Base-by-base conservation (phyloP, 2,888 invertebrate genomes). In the Oscheius onirici region DNA sequence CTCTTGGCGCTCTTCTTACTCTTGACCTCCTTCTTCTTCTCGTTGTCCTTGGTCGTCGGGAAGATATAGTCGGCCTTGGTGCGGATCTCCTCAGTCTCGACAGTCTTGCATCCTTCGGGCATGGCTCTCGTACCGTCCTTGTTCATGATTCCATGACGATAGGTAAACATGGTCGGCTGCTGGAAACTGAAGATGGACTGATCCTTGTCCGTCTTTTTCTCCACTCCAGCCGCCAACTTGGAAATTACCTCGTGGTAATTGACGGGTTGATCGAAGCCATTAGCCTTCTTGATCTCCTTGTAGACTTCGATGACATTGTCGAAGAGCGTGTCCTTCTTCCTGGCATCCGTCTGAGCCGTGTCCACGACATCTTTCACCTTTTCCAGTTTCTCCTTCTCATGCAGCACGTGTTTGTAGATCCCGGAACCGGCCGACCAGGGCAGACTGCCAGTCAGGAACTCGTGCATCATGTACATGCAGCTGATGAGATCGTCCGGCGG, bases 401-500 rank as follows among this genome's bases (percentile, higher is more conserved):
- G 15, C 8, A 28, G 34, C 8, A 55, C n/a, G 15, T 26, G n/a
- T 26, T 55, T 17, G 54, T 26, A 8, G 5, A 34, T 13, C 26
- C 24, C 54, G 22, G 24, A 8, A 10, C n/a, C n/a, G 26, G 26
- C 26, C 6, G n/a, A n/a, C 6, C 54, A 55, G 11, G 54, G 54
- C 22, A 55, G 34, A 15, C 26, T 24, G 2, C 54, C 6, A 13
- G 28, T n/a, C 11, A 55, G n/a, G 2, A 55, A 26, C 34, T 55
- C 54, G 34, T 55, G 22, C 26, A 55, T 10, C 13, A 55, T 55
- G 54, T 55, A 55, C 20, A 55, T 22, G 34, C 54, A 55, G 34
- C 54, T 26, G 24, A 34, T 26, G 26, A 22, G 26, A 26, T 55
- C 54, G 22, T 55, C 54, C n/a, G 26, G 20, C 34, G 6, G 15